Evolutionary conservation across 2,888 invertebrate species (phyloP), one percentile per base, ranked within the genome.

Genomic region (Thera obeliscata): DNA sequence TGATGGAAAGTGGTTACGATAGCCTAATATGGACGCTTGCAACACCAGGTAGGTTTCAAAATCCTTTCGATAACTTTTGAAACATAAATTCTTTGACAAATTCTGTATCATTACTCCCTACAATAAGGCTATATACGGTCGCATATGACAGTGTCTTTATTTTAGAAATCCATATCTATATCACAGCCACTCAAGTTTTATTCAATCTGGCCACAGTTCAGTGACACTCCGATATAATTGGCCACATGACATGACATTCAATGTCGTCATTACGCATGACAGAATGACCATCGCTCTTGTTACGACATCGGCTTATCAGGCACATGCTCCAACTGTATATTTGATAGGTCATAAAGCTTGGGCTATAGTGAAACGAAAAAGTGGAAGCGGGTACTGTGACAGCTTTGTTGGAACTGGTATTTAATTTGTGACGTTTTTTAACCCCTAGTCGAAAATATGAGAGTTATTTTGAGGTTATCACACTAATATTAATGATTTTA

Each of bases 201-300:
- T 82, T 76, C 78, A 87, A 85, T 86, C 86, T 78, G 86, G 86
- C 80, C 84, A 77, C 74, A 83, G 88, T 87, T 89, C 90, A 85
- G 84, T 88, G 89, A 88, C 89, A 83, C 82, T 74, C 85, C 82
- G 80, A 86, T 86, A 87, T 86, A 72, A 79, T 79, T 75, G 80
- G 80, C 83, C 84, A 85, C 77, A 86, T 85, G 87, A 75, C 73
- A 71, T 70, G 87, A 72, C 73, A 72, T 71, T 84, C 85, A 85
- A 81, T 85, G 84, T 83, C 83, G 83, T 79, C 81, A 84, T 61
- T 67, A 61, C 61, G 38, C 38, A 12, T 41, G 61, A 55, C 61
- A 61, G 61, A 43, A 41, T 54, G 52, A 56, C 74, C 69, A 74
- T 75, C 69, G 61, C 66, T 72, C 75, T 68, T 75, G 66, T 72